These are phyloP conservation scores for Callipepla squamata DNA, from an alignment of 2,113 vertebrate genomes.

Conservation along the genomic window DNA sequence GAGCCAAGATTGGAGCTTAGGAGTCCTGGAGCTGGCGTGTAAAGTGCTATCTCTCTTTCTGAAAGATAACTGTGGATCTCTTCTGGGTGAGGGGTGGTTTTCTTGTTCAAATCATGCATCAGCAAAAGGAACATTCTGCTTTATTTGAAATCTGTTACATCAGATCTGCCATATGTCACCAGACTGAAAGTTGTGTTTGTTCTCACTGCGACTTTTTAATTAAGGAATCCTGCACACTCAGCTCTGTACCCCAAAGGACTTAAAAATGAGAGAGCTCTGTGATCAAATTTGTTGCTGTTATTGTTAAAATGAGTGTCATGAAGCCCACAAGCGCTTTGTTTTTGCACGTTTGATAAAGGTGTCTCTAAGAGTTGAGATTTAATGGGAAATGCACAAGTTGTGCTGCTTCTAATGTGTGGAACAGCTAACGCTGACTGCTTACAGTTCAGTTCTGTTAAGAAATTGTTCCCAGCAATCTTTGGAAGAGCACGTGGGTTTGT, in stretches of 20 bases:
- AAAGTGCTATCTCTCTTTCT: not conserved
- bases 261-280: not conserved
- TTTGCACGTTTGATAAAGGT: not conserved
- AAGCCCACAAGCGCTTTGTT: not conserved
- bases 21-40: not conserved
- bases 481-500: not conserved
- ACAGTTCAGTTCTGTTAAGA: not conserved
- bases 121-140: conserved; percentile 64
- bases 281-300: not conserved
- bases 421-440: not conserved
- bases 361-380: not conserved
- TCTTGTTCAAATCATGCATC: conserved; percentile 44
- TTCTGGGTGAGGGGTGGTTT: conserved; percentile 26
- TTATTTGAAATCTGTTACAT: conserved; percentile 63
- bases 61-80: conserved; percentile 24
- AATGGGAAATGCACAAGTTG: not conserved
- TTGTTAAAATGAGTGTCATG: not conserved
- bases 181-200: conserved; percentile 48
- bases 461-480: not conserved
- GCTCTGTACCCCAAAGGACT: not conserved
- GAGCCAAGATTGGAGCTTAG: not conserved
- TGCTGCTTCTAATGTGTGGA: not conserved
- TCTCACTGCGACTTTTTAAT: not conserved
- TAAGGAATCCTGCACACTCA: not conserved
- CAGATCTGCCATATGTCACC: conserved; percentile 54